Evolutionary conservation across 2,888 invertebrate species (phyloP), one percentile per base, ranked within the genome.

Genomic region (Kuschelorhynchus macadamiae): DNA sequence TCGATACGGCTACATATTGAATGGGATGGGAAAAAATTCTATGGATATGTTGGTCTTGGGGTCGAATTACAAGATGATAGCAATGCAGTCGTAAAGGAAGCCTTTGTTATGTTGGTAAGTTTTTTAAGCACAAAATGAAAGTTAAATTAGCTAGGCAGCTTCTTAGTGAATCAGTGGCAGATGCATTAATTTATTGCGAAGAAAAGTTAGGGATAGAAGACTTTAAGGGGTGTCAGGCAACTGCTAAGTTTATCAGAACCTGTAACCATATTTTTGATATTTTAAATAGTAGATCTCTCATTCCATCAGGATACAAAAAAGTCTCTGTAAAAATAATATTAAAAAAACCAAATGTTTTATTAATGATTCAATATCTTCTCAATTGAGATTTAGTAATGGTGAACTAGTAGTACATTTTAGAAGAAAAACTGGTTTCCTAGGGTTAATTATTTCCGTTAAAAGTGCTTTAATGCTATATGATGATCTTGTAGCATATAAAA

Each of bases 21-120:
- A 65, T 80, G 75, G 76, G 75, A 79, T 65, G 78, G 78, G 1
- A 73, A 74, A 55, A 71, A 73, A 66, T 74, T 75, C 55, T 67
- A 75, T 67, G 79, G 80, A 1, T 77, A 78, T 46, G 77, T 78
- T 11, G 75, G 79, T 49, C 73, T 75, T 44, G 74, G 78, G 7
- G 57, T 56, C 55, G 73, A 72, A n/a, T 14, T 74, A 30, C 55
- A 75, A 32, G 71, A 71, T 67, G 75, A 78, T 46, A 36, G 25
- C 12, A 65, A 62, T 49, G 60, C 53, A 52, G 50, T 75, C 17
- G 76, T 77, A 9, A 76, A 72, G 52, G 73, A 76, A 57, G 78
- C 74, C 3, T 72, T 78, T 61, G 77, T 77, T 14, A 69, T 77
- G 21, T 72, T 79, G 71, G 53, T 75, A 5, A 70, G 67, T 50